Evolutionary conservation across 2,888 invertebrate genomes (phyloP).

Genomic region (Drosophila melanosoma): DNA sequence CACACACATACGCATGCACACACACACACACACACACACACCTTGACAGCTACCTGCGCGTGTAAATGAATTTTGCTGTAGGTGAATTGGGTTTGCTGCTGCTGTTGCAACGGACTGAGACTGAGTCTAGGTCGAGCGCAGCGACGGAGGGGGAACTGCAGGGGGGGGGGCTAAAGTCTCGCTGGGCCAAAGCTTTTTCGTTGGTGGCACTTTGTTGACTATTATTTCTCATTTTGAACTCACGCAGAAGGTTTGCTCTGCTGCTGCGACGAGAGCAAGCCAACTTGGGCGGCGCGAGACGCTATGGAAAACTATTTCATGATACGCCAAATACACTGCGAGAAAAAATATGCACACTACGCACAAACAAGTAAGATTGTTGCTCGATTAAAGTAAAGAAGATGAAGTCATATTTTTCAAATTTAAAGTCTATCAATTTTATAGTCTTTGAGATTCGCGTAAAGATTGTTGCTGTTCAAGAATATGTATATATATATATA

Average conservation of each 20-base stretch:
- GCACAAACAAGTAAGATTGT: background rate
- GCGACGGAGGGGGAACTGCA: background rate
- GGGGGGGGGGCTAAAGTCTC: constrained; percentile 34
- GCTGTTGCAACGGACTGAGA: constrained; percentile 22
- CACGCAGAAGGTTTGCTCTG: constrained; percentile 22
- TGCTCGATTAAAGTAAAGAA: background rate
- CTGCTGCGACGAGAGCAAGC: constrained; percentile 10
- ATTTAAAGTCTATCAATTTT: no score
- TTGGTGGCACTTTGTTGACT: constrained; percentile 78
- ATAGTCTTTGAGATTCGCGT: no score
- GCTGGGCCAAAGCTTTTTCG: constrained; percentile 67
- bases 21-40: constrained; percentile 7
- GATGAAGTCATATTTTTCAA: no score
- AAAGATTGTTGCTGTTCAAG: background rate
- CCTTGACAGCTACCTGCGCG: constrained; percentile 53
- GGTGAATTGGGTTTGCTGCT: constrained; percentile 61
- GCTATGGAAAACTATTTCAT: constrained; percentile 69
- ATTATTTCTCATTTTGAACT: constrained; percentile 75
- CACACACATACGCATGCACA: constrained; percentile 73
- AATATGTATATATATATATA: background rate
- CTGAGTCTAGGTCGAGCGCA: constrained; percentile 1
- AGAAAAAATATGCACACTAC: background rate
- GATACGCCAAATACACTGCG: constrained; percentile 20
- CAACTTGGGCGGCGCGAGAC: constrained; percentile 22
- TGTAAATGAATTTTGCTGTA: constrained; percentile 71